Conservation (phyloP, 2,888 invertebrate genomes). For the Drosophila mulleri region DNA sequence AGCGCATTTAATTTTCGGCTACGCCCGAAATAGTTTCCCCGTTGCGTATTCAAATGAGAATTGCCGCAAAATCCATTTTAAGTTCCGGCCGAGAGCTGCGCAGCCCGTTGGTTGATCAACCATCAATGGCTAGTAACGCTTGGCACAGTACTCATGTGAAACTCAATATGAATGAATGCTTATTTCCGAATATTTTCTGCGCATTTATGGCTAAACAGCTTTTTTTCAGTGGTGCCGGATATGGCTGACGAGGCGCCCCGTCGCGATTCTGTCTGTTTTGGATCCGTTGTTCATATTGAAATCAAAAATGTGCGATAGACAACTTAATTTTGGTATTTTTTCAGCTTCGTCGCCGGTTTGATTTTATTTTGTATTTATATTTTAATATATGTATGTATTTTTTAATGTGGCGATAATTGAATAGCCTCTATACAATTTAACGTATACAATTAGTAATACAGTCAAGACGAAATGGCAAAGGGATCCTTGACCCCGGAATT, state of each 20-base stretch:
- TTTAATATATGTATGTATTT: no score
- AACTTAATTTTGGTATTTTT: background rate
- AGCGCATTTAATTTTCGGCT: constrained; percentile 43
- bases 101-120: constrained; percentile 33
- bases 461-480: background rate
- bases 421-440: no score
- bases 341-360: background rate
- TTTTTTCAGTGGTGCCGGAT: constrained; percentile 49
- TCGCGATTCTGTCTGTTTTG: constrained; percentile 20
- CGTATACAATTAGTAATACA: background rate
- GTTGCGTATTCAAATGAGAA: constrained; percentile 71
- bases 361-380: no score
- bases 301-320: background rate
- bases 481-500: no score
- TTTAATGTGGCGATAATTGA: no score
- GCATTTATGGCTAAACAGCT: constrained; percentile 67
- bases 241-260: constrained; percentile 53
- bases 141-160: constrained; percentile 24
- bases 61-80: constrained; percentile 69
- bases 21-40: constrained; percentile 24
- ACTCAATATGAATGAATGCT: constrained; percentile 56
- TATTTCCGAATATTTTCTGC: constrained; percentile 72
- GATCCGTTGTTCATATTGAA: background rate
- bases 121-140: constrained; percentile 30
- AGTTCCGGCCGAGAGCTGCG: constrained; percentile 54